Evolutionary conservation across 2,888 invertebrate genomes (phyloP), one percentile per base, ranked within the genome.

Genomic region (Bugula neritina): DNA sequence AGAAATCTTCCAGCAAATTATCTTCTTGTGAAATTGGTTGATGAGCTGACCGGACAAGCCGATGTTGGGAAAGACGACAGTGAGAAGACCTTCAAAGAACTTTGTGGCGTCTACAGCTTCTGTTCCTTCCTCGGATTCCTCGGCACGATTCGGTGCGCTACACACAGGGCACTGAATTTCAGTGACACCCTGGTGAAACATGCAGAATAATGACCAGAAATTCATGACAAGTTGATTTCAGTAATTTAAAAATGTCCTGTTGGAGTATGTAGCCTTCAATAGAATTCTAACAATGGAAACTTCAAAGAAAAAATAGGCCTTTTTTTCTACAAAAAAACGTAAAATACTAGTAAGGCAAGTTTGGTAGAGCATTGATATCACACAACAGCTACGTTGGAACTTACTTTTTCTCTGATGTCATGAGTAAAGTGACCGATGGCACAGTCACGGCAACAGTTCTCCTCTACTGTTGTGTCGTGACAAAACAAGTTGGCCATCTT

Each of bases 21-120:
- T 3, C 31, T 63, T 63, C 13, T 25, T 63, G n/a, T 25, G 27
- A n/a, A 63, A 63, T 31, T 63, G 27, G 63, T 2, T 34, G 27
- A 63, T 63, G 5, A 29, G 63, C 63, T 63, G 31, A 2, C 3
- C 5, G 1, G 63, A 63, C 17, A 63, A n/a, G 27, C 63, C 63
- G 10, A 63, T 63, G 31, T 63, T 63, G 17, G 63, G 63, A 34
- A 63, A 63, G 5, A 63, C 63, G 2, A 63, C 63, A 31, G 3
- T 63, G 29, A 63, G 63, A 13, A 63, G n/a, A 34, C 31, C 34
- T 63, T 63, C 63, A 63, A 63, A 63, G 63, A 63, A 63, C 31
- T 63, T 10, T 13, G 27, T 3, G 31, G 63, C 63, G 27, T 34
- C 31, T 63, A 2, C 31, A 5, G 27, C 13, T 3, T 31, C 31